Evolutionary conservation across 2,113 vertebrate species (phyloP), one percentile per base, ranked within the genome.

Genomic region (Prochilodus magdalenae): DNA sequence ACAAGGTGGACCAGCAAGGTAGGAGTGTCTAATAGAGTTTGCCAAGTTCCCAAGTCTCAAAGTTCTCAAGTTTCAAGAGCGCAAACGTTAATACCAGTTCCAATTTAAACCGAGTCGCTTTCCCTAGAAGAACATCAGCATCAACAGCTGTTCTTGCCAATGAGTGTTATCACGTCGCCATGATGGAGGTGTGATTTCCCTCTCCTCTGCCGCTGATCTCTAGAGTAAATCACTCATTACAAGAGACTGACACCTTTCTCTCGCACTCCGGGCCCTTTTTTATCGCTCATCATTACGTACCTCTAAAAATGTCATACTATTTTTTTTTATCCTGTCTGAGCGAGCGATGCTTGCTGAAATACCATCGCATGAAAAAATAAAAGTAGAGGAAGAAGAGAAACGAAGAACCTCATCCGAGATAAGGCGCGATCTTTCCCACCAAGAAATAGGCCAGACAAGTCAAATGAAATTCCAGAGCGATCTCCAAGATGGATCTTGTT

Each of bases 151-250:
- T 60, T 30, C 57, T 55, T 14, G 27, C 8, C 40, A 44, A 44
- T 44, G 40, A 44, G 40, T 10, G 8, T 44, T 44, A 44, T 67
- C 49, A 22, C 36, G 80, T 63, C 59, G 29, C 59, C 65, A 72
- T 71, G 77, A 80, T 76, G 65, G 18, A 71, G 59, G 51, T 36
- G 26, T 29, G 22, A 71, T 71, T 66, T 67, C 57, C 30, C 67
- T 71, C 51, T 79, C 53, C 66, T 79, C 16, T 33, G 69, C 66
- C 11, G 53, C 15, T 33, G 22, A 73, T 73, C 78, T 55, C 67
- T 57, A 57, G 63, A 82, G 73, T 49, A 81, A 85, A 85, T 85
- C 69, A 53, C 27, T 81, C 67, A 77, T 81, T 81, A 73, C 59
- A 7, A 1, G 73, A 81, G 73, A 84, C 33, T 24, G 18, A 49